Evolutionary conservation across 2,113 vertebrate species (phyloP), one percentile per base, ranked within the genome.

Genomic region (Ascaphus truei): DNA sequence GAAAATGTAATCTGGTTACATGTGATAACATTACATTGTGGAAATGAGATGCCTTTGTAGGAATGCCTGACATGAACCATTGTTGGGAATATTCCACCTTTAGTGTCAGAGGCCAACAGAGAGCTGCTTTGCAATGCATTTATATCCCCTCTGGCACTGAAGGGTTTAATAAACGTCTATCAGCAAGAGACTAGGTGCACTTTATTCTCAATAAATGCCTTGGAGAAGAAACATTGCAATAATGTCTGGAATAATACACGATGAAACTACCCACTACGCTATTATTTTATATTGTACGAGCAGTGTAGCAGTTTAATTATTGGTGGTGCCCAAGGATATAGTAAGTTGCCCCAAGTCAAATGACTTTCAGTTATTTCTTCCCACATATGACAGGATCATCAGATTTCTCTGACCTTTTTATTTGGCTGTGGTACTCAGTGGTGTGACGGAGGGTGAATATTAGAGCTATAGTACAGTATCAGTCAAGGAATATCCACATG

Each of bases 61-160:
- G 47, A 60, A 60, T 39, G 45, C 45, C 30, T 51, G 25, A 50
- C 43, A 30, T 60, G 31, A 36, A 69, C 60, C 41, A 31, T 56
- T 51, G 22, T 50, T 45, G 56, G 66, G 66, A 43, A 60, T 60
- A 51, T 51, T 51, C 45, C 51, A 15, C n/a, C 33, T 37, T 16
- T 36, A 51, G 45, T 60, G 66, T 69, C 66, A 69, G 43, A 60
- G 66, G 66, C 36, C 33, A 25, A 23, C 45, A 51, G 43, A 4
- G 29, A 69, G 41, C 66, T 69, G 56, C 56, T 68, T 69, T 51
- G 13, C 56, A 34, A 69, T 69, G 66, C 56, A 69, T 69, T 69
- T 47, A 31, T 51, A n/a, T 67, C 23, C 56, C 66, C 37, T 37
- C 55, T 11, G 66, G 66, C 66, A 51, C 13, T 36, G 34, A 47